A percentile compares a stretch with the other conserved stretches of the same genome.
These are phyloP conservation scores for Drosophila prostipennis DNA, from an alignment of 2,888 invertebrate species.

Conservation along the genomic window DNA sequence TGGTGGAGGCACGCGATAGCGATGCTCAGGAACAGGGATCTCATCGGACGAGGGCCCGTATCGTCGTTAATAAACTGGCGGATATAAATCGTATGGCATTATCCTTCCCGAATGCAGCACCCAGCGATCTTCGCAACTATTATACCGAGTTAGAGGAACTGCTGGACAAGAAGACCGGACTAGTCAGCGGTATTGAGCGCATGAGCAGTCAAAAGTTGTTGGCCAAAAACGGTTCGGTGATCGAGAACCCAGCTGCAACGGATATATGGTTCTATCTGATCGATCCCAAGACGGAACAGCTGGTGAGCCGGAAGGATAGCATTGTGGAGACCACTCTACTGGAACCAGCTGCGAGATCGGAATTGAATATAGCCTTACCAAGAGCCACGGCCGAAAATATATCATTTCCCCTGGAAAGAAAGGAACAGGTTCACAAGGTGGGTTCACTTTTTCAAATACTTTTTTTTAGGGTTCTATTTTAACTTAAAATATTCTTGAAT, in stretches of 20 bases:
- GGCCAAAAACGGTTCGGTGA: conserved; percentile 90
- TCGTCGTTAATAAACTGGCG: conserved; percentile 89
- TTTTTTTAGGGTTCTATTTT: no score
- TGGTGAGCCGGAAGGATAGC: conserved; percentile 90
- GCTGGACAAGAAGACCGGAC: conserved; percentile 86
- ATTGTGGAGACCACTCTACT: conserved; percentile 88
- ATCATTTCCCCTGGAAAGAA: conserved; percentile 85
- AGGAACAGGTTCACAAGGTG: conserved; percentile 83
- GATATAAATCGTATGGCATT: conserved; percentile 91
- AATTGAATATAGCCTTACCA: conserved; percentile 88
- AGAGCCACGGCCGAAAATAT: conserved; percentile 89
- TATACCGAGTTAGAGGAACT: conserved; percentile 85
- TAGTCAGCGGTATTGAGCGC: conserved; percentile 92
- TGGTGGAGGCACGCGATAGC: conserved; percentile 87
- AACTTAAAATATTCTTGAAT: not conserved
- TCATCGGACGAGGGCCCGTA: conserved; percentile 81
- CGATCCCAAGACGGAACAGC: conserved; percentile 90
- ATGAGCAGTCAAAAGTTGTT: conserved; percentile 91
- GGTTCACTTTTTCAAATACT: rapidly evolving
- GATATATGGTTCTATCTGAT: conserved; percentile 95
- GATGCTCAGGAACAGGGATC: conserved; percentile 85
- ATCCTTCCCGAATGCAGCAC: conserved; percentile 90
- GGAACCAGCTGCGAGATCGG: conserved; percentile 87
- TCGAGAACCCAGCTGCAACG: conserved; percentile 89
- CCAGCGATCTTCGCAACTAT: conserved; percentile 87